A percentile compares a stretch with the other conserved stretches of the same genome.
phyloP scores from a whole-genome alignment of 2,113 vertebrate species.

The Rostratula benghalensis region DNA sequence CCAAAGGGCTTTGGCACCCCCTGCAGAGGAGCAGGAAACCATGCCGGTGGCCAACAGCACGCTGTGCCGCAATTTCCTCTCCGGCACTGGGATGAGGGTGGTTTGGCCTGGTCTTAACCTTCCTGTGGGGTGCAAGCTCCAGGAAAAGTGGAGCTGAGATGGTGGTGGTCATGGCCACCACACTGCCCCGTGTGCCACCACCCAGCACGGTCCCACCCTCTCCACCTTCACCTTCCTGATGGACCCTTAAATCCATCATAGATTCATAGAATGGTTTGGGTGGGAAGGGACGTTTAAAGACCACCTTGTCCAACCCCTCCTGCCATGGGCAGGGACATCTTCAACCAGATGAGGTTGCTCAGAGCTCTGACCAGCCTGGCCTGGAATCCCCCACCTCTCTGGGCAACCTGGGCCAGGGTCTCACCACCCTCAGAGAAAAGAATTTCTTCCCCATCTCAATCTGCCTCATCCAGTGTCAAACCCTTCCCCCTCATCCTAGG shows the following conservation, averaged over 20 bases:
- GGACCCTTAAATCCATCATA: not conserved
- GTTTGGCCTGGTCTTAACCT: not conserved
- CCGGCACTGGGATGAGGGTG: accelerated
- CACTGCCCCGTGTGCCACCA: accelerated
- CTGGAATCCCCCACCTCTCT: not conserved
- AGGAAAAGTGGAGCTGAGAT: accelerated
- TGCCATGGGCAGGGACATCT: not conserved
- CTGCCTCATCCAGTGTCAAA: not conserved
- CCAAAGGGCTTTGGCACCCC: slow-evolving; percentile 48
- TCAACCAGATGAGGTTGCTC: accelerated
- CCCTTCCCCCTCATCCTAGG: accelerated
- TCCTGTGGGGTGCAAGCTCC: accelerated
- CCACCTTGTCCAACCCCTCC: accelerated
- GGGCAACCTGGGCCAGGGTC: not conserved
- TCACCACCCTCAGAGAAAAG: accelerated
- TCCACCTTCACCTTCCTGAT: not conserved
- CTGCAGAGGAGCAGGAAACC: slow-evolving; percentile 35
- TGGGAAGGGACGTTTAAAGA: not conserved
- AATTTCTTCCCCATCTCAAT: not conserved
- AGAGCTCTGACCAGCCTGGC: not conserved
- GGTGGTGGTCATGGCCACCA: not conserved
- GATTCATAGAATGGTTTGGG: not conserved
- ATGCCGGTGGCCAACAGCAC: accelerated
- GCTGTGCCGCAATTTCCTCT: not conserved
- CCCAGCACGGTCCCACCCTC: accelerated